These are phyloP conservation scores for Ophion ellenae DNA, from an alignment of 2,888 invertebrate genomes.

Conservation along the genomic window DNA sequence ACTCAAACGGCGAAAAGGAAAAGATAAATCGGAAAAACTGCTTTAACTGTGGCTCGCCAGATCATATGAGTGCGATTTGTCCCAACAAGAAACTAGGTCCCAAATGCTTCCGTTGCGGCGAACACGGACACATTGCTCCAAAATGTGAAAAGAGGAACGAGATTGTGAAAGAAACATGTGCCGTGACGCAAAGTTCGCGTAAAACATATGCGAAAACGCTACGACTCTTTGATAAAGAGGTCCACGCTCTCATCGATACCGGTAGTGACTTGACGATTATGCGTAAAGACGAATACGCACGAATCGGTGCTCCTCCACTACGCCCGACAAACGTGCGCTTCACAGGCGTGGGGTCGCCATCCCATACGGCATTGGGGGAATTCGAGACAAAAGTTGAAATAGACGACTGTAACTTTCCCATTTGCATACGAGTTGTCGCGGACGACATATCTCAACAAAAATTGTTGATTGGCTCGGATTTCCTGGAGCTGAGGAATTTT, in stretches of 20 bases:
- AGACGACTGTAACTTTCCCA: no score
- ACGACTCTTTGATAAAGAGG: no score
- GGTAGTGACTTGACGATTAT: no score
- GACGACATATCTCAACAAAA: no score
- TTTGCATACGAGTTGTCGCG: no score
- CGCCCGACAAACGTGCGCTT: not conserved
- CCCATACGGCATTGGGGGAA: not conserved
- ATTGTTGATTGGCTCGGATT: no score
- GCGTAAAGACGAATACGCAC: no score
- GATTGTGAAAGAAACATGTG: no score
- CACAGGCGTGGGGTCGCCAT: not conserved
- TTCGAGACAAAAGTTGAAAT: not conserved
- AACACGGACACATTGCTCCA: conserved; percentile 37
- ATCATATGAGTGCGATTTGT: conserved; percentile 41
- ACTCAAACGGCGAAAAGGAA: not conserved
- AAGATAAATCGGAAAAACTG: not conserved
- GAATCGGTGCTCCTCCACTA: not conserved
- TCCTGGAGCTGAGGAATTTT: no score
- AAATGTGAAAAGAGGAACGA: not conserved
- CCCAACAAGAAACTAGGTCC: conserved; percentile 34
- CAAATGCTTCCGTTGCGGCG: conserved; percentile 47
- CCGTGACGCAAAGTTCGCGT: no score
- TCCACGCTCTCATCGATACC: no score
- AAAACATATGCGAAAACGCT: no score
- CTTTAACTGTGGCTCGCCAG: not conserved